Base-by-base conservation (phyloP, 2,113 vertebrate genomes). In the Corvus moneduloides region DNA sequence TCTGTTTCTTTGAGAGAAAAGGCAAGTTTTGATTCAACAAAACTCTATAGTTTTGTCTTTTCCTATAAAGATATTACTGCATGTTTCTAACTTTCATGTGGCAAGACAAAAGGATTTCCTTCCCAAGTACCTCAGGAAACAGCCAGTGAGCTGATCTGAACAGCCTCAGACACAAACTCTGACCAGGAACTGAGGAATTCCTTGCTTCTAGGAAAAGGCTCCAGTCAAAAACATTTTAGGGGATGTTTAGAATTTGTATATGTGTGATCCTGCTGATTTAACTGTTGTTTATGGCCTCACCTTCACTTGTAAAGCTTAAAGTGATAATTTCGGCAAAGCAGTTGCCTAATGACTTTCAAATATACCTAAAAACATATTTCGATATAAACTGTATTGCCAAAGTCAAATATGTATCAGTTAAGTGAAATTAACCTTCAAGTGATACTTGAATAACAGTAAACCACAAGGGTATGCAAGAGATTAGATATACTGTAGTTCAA, bases 371-470 rank as follows among this genome's bases (percentile, higher is more conserved):
- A 98, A 71, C 89, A 93, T 97, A 98, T 98, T 98, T 98, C 91
- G 95, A 93, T 94, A 94, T 89, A 96, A 97, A 97, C 61, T 66
- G 9, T 87, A 92, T 95, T 96, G 92, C 97, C 96, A 97, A 97
- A 97, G 96, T 98, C 97, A 98, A 97, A 96, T 96, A 97, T 94
- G 93, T 88, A 97, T 78, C 92, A 96, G 94, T 94, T 97, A 98
- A 97, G 96, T 94, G 94, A 98, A 98, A 98, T 98, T 98, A 98
- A 98, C 97, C 97, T 98, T 98, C 98, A 98, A 97, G 97, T 33
- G 90, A 90, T 96, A 97, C 94, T 97, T 96, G 93, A 97, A 97
- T 92, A 97, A 95, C 86, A 92, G 95, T 74, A 97, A 97, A 97
- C 97, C 66, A 87, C 91, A 96, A 97, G 96, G 96, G 96, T 98